Evolutionary conservation across 2,888 invertebrate genomes (phyloP).

Genomic region (Ptychoptera albimana): DNA sequence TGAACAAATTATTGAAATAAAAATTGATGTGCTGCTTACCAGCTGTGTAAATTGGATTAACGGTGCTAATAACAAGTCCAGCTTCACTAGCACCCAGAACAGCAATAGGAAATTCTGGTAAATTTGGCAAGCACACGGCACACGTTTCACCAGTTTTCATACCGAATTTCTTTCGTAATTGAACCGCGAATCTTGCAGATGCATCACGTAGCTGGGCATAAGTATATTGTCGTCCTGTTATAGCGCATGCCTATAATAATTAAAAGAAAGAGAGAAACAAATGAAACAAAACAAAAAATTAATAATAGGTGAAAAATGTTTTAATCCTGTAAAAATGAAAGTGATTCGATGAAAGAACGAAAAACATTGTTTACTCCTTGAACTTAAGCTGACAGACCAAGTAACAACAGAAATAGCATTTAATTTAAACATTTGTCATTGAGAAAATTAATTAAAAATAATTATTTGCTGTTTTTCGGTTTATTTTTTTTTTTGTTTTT

Average conservation of each 20-base stretch:
- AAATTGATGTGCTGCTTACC: slow-evolving; percentile 24
- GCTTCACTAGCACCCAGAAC: slow-evolving; percentile 51
- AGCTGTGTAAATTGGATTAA: slow-evolving; percentile 59
- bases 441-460: too few species aligned
- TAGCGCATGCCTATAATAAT: slow-evolving; percentile 45
- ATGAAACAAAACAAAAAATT: too few species aligned
- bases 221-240: slow-evolving; percentile 55
- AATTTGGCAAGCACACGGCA: slow-evolving; percentile 55
- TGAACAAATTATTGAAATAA: not conserved
- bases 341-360: not conserved
- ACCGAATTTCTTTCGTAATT: slow-evolving; percentile 47
- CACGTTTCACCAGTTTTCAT: slow-evolving; percentile 48
- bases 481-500: too few species aligned
- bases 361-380: too few species aligned
- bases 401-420: too few species aligned
- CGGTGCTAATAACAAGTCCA: slow-evolving; percentile 49
- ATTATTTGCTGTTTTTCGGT: too few species aligned
- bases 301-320: too few species aligned
- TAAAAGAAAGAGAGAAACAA: slow-evolving; percentile 5
- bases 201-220: slow-evolving; percentile 47
- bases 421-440: too few species aligned
- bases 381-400: too few species aligned
- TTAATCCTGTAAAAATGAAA: too few species aligned
- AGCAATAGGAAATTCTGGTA: slow-evolving; percentile 56
- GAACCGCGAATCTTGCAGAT: slow-evolving; percentile 47